A percentile compares a stretch with the other conserved stretches of the same genome.
Evolutionary conservation across 1,140 invertebrate genomes (phyloP).

Genomic region (Paraescarpia echinospica): DNA sequence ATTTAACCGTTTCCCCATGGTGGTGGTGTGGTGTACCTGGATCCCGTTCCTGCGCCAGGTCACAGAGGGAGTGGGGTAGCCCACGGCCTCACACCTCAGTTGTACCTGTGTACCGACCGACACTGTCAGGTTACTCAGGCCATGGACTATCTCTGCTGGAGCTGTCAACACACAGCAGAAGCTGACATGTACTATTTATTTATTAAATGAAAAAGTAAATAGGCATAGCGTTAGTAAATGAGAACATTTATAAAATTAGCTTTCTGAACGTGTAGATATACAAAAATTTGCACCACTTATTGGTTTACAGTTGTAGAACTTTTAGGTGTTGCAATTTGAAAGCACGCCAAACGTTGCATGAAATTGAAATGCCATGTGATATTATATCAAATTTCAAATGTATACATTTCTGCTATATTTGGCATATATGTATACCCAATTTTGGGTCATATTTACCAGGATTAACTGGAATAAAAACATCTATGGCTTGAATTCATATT

Average conservation of each 20-base stretch:
- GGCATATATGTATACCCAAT: too few species aligned
- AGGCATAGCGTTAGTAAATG: too few species aligned
- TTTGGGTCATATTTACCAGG: too few species aligned
- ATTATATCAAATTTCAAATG: too few species aligned
- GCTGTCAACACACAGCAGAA: slow-evolving; percentile 35
- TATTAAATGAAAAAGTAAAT: too few species aligned
- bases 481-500: too few species aligned
- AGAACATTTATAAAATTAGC: neutral
- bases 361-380: neutral
- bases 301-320: neutral
- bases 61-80: slow-evolving; percentile 8
- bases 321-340: neutral
- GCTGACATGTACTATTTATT: too few species aligned
- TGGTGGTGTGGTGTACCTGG: slow-evolving; percentile 36
- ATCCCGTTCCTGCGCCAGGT: slow-evolving; percentile 38
- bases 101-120: slow-evolving; percentile 42
- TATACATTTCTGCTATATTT: neutral
- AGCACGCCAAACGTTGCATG: neutral
- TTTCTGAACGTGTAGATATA: neutral
- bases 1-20: neutral
- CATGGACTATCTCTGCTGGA: slow-evolving; percentile 45
- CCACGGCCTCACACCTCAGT: slow-evolving; percentile 30
- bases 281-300: neutral
- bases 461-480: too few species aligned
- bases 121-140: slow-evolving; percentile 46